Evolutionary conservation across 1,140 invertebrate species (phyloP).

Genomic region (Prorops nasuta): DNA sequence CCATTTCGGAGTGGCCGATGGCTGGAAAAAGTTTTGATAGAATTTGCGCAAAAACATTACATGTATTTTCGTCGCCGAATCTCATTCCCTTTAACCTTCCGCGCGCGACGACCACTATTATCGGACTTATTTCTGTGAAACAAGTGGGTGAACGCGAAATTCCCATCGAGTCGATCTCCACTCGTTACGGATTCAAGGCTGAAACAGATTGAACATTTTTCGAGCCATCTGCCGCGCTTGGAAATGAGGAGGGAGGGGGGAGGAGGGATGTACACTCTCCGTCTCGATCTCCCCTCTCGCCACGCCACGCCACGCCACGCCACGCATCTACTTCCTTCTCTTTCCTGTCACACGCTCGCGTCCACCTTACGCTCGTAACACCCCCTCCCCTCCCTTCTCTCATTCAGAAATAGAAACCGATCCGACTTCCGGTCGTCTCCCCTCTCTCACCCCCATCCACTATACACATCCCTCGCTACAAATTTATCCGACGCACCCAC

Average conservation of each 20-base stretch:
- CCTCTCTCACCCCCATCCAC: not conserved
- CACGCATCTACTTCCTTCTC: not conserved
- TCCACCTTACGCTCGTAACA: not conserved
- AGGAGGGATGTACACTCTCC: not conserved
- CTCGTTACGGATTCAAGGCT: not conserved
- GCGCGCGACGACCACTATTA: too few species aligned
- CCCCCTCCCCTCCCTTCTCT: not conserved
- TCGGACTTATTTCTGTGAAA: too few species aligned
- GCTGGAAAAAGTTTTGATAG: too few species aligned
- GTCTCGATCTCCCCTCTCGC: not conserved
- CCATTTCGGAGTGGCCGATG: too few species aligned
- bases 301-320: not conserved
- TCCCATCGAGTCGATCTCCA: not conserved
- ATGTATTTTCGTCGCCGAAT: too few species aligned
- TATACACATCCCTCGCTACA: not conserved
- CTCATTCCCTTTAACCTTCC: too few species aligned
- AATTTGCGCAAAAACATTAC: too few species aligned
- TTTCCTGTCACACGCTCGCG: not conserved
- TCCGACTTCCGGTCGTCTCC: slow-evolving; percentile 10
- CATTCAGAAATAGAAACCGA: slow-evolving; percentile 22
- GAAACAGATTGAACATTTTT: not conserved
- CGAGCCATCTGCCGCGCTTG: not conserved
- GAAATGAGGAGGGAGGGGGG: not conserved
- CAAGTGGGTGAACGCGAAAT: not conserved
- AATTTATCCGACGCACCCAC: not conserved